Conservation (phyloP, 2,113 vertebrate species). For the Corythoichthys intestinalis region DNA sequence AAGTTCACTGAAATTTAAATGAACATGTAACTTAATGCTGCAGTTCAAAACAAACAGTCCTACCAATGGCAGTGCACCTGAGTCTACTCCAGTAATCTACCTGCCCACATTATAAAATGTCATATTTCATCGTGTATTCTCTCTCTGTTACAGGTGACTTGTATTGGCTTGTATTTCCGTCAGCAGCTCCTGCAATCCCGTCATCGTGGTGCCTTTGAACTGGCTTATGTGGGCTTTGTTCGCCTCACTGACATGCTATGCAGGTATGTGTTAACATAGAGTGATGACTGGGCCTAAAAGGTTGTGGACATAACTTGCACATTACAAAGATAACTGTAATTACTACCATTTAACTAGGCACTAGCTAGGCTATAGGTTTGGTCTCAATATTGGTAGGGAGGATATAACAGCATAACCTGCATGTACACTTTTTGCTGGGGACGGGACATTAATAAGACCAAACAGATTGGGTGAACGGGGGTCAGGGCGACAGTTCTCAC, state of each 20-base stretch:
- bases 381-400: constrained; percentile 26
- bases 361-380: neutral
- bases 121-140: constrained; percentile 1
- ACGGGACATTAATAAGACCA: too few relatives aligned
- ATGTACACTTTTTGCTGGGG: too few relatives aligned
- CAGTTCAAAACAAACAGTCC: neutral
- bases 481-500: too few relatives aligned
- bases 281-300: constrained; percentile 28
- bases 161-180: constrained; percentile 90
- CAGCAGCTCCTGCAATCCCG: constrained; percentile 92
- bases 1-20: neutral
- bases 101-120: neutral
- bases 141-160: constrained; percentile 77
- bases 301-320: constrained; percentile 13
- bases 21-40: neutral
- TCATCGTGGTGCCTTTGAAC: constrained; percentile 94
- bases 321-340: constrained; percentile 12
- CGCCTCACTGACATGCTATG: constrained; percentile 88
- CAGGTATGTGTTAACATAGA: constrained; percentile 71
- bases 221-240: constrained; percentile 94
- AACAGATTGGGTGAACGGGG: too few relatives aligned
- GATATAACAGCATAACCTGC: neutral
- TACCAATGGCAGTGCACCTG: neutral
- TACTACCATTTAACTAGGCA: constrained; percentile 34
- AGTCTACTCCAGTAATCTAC: neutral